These are phyloP conservation scores for Setipinna tenuifilis DNA, from an alignment of 2,797 vertebrate genomes.

Conservation along the genomic window DNA sequence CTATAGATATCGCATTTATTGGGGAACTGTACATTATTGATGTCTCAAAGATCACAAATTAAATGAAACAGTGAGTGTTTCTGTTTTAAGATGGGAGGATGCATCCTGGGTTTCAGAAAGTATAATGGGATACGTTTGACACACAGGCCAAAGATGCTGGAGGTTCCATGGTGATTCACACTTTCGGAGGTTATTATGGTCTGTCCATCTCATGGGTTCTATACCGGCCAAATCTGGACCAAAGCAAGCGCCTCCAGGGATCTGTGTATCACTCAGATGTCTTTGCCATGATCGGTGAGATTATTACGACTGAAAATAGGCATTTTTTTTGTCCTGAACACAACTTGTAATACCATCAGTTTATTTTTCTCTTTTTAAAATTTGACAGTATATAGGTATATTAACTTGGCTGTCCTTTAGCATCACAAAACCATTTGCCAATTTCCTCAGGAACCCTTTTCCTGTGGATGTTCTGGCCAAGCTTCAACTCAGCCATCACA, in stretches of 20 bases:
- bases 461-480: slow-evolving; percentile 99
- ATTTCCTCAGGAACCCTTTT: slow-evolving; percentile 86
- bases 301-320: background rate
- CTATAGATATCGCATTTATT: no score
- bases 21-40: no score
- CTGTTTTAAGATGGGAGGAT: background rate
- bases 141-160: slow-evolving; percentile 89
- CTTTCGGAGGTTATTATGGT: slow-evolving; percentile 94
- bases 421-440: background rate
- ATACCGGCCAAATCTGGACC: slow-evolving; percentile 85
- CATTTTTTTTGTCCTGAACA: background rate
- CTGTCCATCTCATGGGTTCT: slow-evolving; percentile 89
- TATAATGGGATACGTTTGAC: slow-evolving; percentile 30
- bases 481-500: slow-evolving; percentile 93
- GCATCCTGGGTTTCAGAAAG: background rate
- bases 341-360: background rate
- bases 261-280: slow-evolving; percentile 90
- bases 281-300: slow-evolving; percentile 94
- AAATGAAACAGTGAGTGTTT: background rate
- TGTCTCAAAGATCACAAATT: background rate
- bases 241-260: slow-evolving; percentile 81
- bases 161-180: slow-evolving; percentile 97
- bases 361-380: background rate
- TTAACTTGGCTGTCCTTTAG: background rate
- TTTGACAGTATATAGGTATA: background rate